phyloP scores from a whole-genome alignment of 2,797 vertebrate species.

The Coluber constrictor region DNA sequence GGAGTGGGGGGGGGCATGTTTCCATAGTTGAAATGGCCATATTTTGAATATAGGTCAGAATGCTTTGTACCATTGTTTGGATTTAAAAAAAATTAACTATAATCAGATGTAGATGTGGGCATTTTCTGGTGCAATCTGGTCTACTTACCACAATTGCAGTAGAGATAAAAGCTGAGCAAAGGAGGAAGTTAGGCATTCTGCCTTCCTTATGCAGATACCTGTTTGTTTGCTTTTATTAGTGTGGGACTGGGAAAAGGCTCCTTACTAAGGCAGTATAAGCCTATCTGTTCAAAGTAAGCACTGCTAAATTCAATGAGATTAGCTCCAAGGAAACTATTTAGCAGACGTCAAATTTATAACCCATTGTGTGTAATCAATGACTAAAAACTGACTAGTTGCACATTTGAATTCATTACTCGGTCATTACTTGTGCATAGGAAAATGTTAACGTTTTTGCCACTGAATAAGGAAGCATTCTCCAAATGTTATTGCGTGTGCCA shows the following conservation, averaged over 20 bases:
- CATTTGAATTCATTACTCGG: not conserved
- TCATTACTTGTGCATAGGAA: not conserved
- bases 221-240: not conserved
- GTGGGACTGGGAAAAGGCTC: not conserved
- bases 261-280: not conserved
- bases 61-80: not conserved
- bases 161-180: not conserved
- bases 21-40: not conserved
- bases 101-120: not conserved
- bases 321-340: not conserved
- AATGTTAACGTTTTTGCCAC: fast-evolving
- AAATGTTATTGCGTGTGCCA: not conserved
- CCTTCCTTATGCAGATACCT: not conserved
- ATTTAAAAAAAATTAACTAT: not conserved
- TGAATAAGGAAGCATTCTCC: not conserved
- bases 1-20: fast-evolving
- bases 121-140: not conserved
- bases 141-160: not conserved
- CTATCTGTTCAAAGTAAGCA: not conserved
- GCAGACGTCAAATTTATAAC: not conserved
- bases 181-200: not conserved
- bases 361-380: not conserved
- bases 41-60: not conserved
- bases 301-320: not conserved
- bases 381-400: not conserved